Percentiles rank a stretch among this genome's conserved stretches.
Evolutionary conservation across 2,797 vertebrate species (phyloP).

Genomic region (Cichlasoma orientale): DNA sequence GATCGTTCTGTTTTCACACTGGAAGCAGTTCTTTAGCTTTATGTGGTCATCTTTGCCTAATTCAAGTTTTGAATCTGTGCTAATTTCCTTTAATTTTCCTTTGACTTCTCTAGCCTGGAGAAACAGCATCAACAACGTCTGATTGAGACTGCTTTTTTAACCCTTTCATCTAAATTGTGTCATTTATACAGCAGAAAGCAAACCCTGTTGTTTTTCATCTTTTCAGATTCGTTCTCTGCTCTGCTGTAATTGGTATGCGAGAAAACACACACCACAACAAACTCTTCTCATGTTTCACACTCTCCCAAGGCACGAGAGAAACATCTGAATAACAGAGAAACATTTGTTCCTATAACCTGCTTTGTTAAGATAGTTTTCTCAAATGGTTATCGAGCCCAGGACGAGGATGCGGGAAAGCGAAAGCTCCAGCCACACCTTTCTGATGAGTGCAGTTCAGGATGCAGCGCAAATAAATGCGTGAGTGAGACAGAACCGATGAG

Average conservation of each 20-base stretch:
- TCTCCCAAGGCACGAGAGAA: background rate
- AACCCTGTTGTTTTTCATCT: slow-evolving; percentile 36
- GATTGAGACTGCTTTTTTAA: slow-evolving; percentile 7
- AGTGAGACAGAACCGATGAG: background rate
- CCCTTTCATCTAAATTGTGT: slow-evolving; percentile 17
- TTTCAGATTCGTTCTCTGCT: slow-evolving; percentile 22
- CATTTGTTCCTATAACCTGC: slow-evolving; percentile 19
- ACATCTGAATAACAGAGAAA: background rate
- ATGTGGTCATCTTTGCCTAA: background rate
- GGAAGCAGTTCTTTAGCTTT: background rate
- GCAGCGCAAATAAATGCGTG: background rate
- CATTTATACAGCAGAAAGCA: slow-evolving; percentile 1
- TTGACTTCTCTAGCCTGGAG: no score
- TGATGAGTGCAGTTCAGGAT: background rate
- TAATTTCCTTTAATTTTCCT: background rate
- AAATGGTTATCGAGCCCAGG: background rate
- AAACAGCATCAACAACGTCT: background rate
- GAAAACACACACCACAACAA: slow-evolving; percentile 21
- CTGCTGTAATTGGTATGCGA: slow-evolving; percentile 26
- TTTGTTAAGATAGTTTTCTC: slow-evolving; percentile 27
- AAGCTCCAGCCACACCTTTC: background rate
- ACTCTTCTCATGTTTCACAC: slow-evolving; percentile 20
- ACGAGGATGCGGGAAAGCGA: background rate
- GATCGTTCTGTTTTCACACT: background rate
- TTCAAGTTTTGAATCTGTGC: background rate